A percentile compares a stretch with the other conserved stretches of the same genome.
These are phyloP conservation scores for Tetrapedia diversipes DNA, from an alignment of 2,888 invertebrate genomes.

Conservation along the genomic window DNA sequence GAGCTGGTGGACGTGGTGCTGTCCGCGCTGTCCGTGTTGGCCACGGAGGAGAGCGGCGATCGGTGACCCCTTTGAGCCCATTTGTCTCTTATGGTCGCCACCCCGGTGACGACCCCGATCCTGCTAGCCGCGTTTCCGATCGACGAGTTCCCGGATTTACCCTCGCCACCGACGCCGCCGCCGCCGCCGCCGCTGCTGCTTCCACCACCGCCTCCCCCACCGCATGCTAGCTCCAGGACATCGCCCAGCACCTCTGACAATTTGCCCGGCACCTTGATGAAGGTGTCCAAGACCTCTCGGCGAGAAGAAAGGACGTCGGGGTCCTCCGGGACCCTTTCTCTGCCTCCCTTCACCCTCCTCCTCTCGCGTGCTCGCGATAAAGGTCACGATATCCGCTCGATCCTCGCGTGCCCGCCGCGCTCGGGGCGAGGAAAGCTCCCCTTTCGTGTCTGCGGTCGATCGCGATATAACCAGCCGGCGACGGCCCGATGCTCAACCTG, in stretches of 20 bases:
- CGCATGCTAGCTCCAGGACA: constrained; percentile 81
- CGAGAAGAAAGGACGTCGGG: not conserved
- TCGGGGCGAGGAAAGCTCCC: not conserved
- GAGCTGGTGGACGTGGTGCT: constrained; percentile 77
- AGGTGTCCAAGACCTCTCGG: constrained; percentile 75
- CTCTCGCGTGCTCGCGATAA: constrained; percentile 13
- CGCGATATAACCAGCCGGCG: not conserved
- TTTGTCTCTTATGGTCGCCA: constrained; percentile 76
- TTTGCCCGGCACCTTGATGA: constrained; percentile 81
- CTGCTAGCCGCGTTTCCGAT: constrained; percentile 67
- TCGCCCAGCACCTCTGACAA: constrained; percentile 80
- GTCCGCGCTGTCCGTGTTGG: constrained; percentile 77
- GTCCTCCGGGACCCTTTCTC: constrained; percentile 26
- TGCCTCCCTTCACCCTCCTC: not conserved
- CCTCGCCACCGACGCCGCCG: constrained; percentile 10
- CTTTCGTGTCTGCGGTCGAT: constrained; percentile 3
- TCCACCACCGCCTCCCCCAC: constrained; percentile 68
- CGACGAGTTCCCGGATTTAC: constrained; percentile 31
- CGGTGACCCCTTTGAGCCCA: constrained; percentile 76
- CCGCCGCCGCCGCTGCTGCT: constrained; percentile 50
- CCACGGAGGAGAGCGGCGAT: constrained; percentile 75
- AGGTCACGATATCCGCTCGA: constrained; percentile 5
- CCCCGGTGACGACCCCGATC: constrained; percentile 77
- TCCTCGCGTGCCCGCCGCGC: constrained; percentile 9
- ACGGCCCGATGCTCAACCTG: constrained; percentile 26